Evolutionary conservation across 1,140 invertebrate species (phyloP).

Genomic region (Cyclargus thomasi): DNA sequence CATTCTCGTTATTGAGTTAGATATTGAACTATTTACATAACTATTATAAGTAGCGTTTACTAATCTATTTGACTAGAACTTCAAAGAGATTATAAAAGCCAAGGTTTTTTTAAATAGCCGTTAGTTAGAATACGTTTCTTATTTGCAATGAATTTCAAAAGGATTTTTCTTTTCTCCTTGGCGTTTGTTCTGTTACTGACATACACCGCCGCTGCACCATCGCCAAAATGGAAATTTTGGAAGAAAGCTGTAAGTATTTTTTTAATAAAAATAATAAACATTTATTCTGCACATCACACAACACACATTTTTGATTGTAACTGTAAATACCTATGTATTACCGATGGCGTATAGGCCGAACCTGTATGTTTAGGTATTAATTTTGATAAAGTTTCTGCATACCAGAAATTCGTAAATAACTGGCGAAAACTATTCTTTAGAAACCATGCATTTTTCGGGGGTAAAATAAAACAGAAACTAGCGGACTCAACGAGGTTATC

Average conservation of each 20-base stretch:
- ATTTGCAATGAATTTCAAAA: conserved; percentile 22
- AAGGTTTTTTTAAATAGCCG: not conserved
- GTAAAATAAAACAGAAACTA: too few species aligned
- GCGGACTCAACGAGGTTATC: too few species aligned
- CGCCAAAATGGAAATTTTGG: conserved; percentile 27
- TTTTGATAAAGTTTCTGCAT: too few species aligned
- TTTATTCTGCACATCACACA: too few species aligned
- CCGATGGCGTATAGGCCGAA: too few species aligned
- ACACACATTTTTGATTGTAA: too few species aligned
- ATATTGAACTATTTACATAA: not conserved
- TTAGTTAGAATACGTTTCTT: conserved; percentile 9
- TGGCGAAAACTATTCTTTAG: too few species aligned
- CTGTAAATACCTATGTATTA: too few species aligned
- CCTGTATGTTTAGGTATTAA: too few species aligned
- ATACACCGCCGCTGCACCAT: conserved; percentile 17
- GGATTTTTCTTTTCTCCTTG: conserved; percentile 18
- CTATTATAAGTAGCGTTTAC: not conserved
- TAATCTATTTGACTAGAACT: not conserved
- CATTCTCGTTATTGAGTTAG: not conserved
- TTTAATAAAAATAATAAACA: too few species aligned
- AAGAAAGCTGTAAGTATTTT: conserved; percentile 25
- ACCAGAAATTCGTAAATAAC: too few species aligned
- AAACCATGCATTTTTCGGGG: too few species aligned
- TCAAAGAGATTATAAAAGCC: not conserved
- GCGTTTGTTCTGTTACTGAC: conserved; percentile 17